These are phyloP conservation scores for Lasaia peninsularis DNA, from an alignment of 1,140 invertebrate species.

Conservation along the genomic window DNA sequence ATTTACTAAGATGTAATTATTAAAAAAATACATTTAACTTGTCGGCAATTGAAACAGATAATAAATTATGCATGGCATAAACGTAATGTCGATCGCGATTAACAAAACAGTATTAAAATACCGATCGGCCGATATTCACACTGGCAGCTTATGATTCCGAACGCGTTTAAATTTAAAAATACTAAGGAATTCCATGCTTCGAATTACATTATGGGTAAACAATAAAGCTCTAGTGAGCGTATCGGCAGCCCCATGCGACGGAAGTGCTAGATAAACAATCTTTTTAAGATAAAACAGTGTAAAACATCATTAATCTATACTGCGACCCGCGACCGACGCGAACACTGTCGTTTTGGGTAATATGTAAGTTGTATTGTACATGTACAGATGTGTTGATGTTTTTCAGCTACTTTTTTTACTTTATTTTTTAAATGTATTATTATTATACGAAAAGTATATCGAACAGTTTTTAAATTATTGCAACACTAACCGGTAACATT, in stretches of 20 bases:
- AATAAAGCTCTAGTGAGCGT: slow-evolving; percentile 68
- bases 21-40: neutral
- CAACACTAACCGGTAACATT: too few species aligned
- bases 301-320: slow-evolving; percentile 42
- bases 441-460: too few species aligned
- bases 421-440: too few species aligned
- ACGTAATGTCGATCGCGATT: slow-evolving; percentile 67
- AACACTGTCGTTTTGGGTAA: slow-evolving; percentile 34
- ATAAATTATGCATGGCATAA: slow-evolving; percentile 55
- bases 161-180: slow-evolving; percentile 70
- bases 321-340: slow-evolving; percentile 41
- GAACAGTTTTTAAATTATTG: too few species aligned
- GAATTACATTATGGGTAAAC: slow-evolving; percentile 76
- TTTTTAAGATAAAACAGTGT: slow-evolving; percentile 71
- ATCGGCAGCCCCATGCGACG: slow-evolving; percentile 66
- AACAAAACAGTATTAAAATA: slow-evolving; percentile 59
- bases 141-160: slow-evolving; percentile 43
- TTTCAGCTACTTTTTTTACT: too few species aligned
- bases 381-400: too few species aligned
- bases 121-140: slow-evolving; percentile 59
- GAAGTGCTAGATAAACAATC: slow-evolving; percentile 72
- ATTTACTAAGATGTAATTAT: neutral
- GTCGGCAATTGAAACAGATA: slow-evolving; percentile 34
- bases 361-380: slow-evolving; percentile 17
- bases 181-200: slow-evolving; percentile 71